Base-by-base conservation (phyloP, 2,113 vertebrate genomes). In the Recurvirostra avosetta region DNA sequence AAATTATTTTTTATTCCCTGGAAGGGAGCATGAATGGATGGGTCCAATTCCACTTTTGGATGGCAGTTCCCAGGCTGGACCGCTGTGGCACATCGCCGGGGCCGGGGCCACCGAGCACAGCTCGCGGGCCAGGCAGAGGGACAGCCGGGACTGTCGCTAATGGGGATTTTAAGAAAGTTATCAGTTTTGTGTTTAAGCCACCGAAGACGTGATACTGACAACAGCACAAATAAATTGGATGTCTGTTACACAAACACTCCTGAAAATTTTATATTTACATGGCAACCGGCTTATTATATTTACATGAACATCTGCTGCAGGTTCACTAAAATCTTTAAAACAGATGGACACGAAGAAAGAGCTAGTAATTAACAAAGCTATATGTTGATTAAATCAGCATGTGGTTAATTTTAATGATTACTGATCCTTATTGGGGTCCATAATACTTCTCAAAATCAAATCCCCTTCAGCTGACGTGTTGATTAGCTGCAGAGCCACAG, bases 221-320 rank as follows among this genome's bases (percentile, higher is more conserved):
- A 49, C 58, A 68, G 36, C 85, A 74, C 83, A 92, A 75, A 91
- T 93, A 94, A 96, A 79, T 45, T 79, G 81, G 80, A 65, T 89
- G 88, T 43, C 75, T 95, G 70, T 77, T 96, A 78, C 45, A 88
- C 22, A 96, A 96, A 86, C 84, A 88, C 76, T 94, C 75, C 95
- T 86, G 85, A 94, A 97, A 97, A 96, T 90, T 74, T 94, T 95
- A 34, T 96, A 97, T 96, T 97, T 97, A 96, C 96, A 95, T 95
- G 97, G 95, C 95, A 98, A 97, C 75, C n/a, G 47, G 85, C 97
- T 97, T 96, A 96, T 98, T 97, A 96, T 94, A 98, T 98, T 98
- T 98, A 95, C 98, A 98, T 90, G 98, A 98, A 98, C 98, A 98
- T 98, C 98, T 98, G 98, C 96, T 92, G 86, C 94, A 98, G 97